Evolutionary conservation across 1,140 invertebrate species (phyloP), one percentile per base, ranked within the genome.

Genomic region (Chrysomallon squamiferum): DNA sequence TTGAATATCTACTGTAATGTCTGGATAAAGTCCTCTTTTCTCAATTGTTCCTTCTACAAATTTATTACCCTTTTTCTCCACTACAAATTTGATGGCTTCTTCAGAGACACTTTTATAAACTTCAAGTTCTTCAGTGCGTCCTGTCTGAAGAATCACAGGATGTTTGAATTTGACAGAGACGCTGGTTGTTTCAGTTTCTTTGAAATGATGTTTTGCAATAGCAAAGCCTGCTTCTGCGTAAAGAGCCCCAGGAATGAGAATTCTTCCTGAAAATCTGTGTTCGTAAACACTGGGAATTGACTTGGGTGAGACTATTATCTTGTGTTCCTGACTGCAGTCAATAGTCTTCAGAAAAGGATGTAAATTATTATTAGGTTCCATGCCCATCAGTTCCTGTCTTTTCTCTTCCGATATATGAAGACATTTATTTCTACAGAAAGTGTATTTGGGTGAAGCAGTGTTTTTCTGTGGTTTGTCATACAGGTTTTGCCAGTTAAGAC

Each of bases 221-320:
- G 59, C 66, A 35, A 73, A 63, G 5, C 58, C 71, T 27, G 59
- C 64, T 52, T 73, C 71, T 2, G 56, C 67, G 50, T 69, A 69
- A 15, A 69, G 60, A 1, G 71, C 65, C 13, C 71, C 71, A 27
- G 71, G 71, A 9, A 69, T 33, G 45, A 73, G 50, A 13, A 69
- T 56, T 22, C 47, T 60, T 15, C 67, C 67, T 0, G 59, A 62
- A 3, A 73, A 64, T 29, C 60, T 47, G 35, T 73, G 71, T 38
- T 69, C 67, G 49, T 66, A 73, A 30, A 73, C 58, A 30, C 61
- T 69, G 2, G 64, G 47, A 22, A 62, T 58, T 2, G 35, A 59
- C 20, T 63, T 57, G 15, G 52, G 52, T 35, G 43, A 65, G 3
- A 72, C 20, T 47, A 65, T 59, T 32, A 57, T 57, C 20, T 68